Percentiles rank a stretch among this genome's conserved stretches.
These are phyloP conservation scores for Microchirus variegatus DNA, from an alignment of 2,797 vertebrate species.

Conservation along the genomic window DNA sequence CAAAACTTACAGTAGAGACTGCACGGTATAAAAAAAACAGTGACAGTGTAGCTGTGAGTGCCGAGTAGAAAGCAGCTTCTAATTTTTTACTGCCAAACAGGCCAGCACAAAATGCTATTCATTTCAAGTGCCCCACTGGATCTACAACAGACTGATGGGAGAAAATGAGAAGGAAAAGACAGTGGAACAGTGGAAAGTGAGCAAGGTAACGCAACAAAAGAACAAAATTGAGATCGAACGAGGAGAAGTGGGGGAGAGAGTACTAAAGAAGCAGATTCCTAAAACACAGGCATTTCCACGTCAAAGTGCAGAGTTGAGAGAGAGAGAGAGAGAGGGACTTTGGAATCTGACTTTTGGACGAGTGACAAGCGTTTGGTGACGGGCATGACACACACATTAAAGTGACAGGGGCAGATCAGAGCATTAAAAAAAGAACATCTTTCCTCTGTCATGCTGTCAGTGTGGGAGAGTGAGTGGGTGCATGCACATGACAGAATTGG, in stretches of 20 bases:
- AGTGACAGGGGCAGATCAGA: constrained; percentile 32
- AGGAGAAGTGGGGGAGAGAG: not conserved
- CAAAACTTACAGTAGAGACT: no score
- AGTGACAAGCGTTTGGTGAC: constrained; percentile 22
- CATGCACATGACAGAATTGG: constrained; percentile 4
- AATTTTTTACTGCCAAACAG: no score
- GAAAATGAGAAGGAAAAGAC: not conserved
- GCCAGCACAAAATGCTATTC: not conserved
- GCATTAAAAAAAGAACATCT: constrained; percentile 43
- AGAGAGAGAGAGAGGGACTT: constrained; percentile 12
- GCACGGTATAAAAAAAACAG: no score
- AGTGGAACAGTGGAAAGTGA: not conserved
- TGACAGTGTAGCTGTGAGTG: no score
- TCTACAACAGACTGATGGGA: not conserved
- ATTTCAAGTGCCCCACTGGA: constrained; percentile 9
- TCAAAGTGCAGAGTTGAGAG: constrained; percentile 10
- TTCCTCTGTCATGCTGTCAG: constrained; percentile 38
- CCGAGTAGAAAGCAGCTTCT: no score
- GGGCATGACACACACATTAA: constrained; percentile 38
- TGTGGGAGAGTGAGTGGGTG: constrained; percentile 23
- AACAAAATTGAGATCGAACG: constrained; percentile 1
- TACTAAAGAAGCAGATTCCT: not conserved
- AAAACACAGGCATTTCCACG: constrained; percentile 9
- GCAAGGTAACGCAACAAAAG: not conserved
- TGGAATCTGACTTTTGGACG: constrained; percentile 4